Percentiles rank a stretch among this genome's conserved stretches.
Evolutionary conservation across 1,140 invertebrate species (phyloP).

Genomic region (Tetramorium simillimum): DNA sequence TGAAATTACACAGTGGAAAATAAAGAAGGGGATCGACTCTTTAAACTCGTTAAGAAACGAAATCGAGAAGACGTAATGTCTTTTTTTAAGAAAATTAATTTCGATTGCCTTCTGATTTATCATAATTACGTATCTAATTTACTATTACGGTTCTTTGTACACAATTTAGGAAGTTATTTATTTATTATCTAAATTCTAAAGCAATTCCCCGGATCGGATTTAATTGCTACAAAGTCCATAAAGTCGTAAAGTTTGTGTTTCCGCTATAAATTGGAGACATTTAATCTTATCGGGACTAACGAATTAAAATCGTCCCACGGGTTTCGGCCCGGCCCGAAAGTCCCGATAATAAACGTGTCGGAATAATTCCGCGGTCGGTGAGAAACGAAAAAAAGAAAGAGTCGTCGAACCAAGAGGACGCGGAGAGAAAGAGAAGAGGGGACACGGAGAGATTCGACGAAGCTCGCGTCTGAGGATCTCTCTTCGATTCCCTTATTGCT

Average conservation of each 20-base stretch:
- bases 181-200: neutral
- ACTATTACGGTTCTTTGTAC: neutral
- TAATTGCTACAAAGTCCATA: conserved; percentile 11
- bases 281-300: conserved; percentile 52
- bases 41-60: neutral
- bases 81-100: neutral
- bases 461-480: conserved; percentile 62
- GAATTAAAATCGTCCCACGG: conserved; percentile 56
- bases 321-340: conserved; percentile 39
- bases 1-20: conserved; percentile 6
- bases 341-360: conserved; percentile 59
- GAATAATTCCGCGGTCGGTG: conserved; percentile 59
- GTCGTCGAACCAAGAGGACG: neutral
- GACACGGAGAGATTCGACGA: conserved; percentile 36
- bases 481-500: conserved; percentile 78
- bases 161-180: neutral
- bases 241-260: conserved; percentile 13
- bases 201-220: neutral
- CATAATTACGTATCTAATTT: conserved; percentile 2
- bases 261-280: conserved; percentile 37
- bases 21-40: no score
- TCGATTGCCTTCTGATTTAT: neutral
- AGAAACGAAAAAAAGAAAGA: conserved; percentile 48
- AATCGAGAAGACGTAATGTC: neutral
- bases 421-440: neutral